Conservation (phyloP, 1,140 invertebrate species). For the Bombus confusus region DNA sequence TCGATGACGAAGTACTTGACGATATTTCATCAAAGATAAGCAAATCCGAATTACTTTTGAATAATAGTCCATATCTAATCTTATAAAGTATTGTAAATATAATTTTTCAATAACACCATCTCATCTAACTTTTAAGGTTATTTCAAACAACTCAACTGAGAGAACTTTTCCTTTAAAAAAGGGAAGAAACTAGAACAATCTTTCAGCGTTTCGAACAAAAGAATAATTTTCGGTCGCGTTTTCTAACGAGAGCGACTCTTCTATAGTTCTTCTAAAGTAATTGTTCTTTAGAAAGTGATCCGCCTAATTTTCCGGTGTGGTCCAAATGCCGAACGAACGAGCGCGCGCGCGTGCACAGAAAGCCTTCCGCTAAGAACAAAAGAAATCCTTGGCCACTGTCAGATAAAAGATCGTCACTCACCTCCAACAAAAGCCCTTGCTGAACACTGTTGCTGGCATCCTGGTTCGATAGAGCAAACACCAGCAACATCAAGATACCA, state of each 20-base stretch:
- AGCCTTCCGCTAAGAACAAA: background rate
- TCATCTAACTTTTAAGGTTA: too few species aligned
- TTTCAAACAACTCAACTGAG: background rate
- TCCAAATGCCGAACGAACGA: slow-evolving; percentile 15
- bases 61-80: too few species aligned
- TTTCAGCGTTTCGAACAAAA: background rate
- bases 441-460: slow-evolving; percentile 74
- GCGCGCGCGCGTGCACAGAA: background rate
- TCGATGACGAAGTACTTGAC: too few species aligned
- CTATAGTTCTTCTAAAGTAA: slow-evolving; percentile 13
- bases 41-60: too few species aligned
- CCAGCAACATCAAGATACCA: slow-evolving; percentile 75
- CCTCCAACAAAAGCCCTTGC: slow-evolving; percentile 72
- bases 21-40: too few species aligned
- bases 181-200: background rate
- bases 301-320: slow-evolving; percentile 35
- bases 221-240: background rate
- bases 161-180: background rate
- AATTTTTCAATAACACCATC: too few species aligned
- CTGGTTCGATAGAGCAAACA: slow-evolving; percentile 77
- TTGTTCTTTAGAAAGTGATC: slow-evolving; percentile 22
- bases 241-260: slow-evolving; percentile 9
- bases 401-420: slow-evolving; percentile 60
- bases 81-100: too few species aligned
- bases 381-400: slow-evolving; percentile 1